Conservation (phyloP, 2,113 vertebrate genomes). For the Nothoprocta pentlandii region DNA sequence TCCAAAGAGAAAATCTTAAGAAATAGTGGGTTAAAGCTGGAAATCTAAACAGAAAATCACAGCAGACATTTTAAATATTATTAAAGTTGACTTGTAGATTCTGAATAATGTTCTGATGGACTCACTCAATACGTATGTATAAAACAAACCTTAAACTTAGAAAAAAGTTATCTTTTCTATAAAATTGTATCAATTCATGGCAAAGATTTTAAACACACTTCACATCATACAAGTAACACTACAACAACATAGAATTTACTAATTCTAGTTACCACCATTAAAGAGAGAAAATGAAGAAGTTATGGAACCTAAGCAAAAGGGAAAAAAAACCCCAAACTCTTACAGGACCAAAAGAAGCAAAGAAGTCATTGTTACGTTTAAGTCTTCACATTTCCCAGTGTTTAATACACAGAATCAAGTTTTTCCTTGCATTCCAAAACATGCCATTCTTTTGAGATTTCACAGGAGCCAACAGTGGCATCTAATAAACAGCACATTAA, state of each 20-base stretch:
- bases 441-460: background rate
- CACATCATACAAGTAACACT: background rate
- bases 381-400: background rate
- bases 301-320: background rate
- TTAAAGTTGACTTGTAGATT: background rate
- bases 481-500: constrained; percentile 60
- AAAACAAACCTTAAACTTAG: background rate
- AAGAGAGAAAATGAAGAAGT: background rate
- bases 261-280: background rate
- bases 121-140: background rate
- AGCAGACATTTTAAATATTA: background rate
- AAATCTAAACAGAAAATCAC: background rate
- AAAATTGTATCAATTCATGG: background rate
- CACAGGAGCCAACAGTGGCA: background rate
- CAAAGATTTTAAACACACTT: background rate
- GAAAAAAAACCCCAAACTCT: background rate
- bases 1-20: background rate
- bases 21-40: background rate
- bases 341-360: background rate
- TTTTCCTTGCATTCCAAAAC: constrained; percentile 16
- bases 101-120: background rate
- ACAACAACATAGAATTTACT: background rate
- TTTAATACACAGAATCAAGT: background rate
- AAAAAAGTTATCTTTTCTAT: background rate
- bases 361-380: background rate